Conservation (phyloP, 2,113 vertebrate genomes). For the Nicator chloris region DNA sequence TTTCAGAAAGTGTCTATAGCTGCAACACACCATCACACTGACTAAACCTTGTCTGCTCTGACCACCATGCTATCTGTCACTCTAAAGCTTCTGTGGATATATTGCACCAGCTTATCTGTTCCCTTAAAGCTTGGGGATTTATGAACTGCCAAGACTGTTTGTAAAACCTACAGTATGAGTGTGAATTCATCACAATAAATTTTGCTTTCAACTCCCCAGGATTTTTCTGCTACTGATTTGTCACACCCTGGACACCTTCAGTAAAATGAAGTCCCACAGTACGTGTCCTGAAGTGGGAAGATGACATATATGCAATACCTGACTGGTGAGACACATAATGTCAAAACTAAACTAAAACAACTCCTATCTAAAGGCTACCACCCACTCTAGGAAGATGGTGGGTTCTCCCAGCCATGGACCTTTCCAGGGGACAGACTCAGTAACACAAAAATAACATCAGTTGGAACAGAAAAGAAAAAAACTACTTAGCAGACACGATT, state of each 20-base stretch:
- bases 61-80: not conserved
- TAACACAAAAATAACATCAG: not conserved
- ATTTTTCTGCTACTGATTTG: not conserved
- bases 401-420: not conserved
- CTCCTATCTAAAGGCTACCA: not conserved
- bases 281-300: not conserved
- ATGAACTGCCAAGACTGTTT: slow-evolving; percentile 11
- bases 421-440: not conserved
- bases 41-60: not conserved
- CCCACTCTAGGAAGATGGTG: not conserved
- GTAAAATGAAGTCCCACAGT: not conserved
- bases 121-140: slow-evolving; percentile 19
- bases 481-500: not conserved
- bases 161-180: not conserved
- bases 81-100: not conserved
- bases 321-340: not conserved
- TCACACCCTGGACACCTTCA: not conserved
- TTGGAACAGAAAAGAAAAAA: not conserved
- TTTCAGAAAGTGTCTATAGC: not conserved
- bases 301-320: not conserved
- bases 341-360: no score
- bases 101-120: not conserved
- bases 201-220: not conserved
- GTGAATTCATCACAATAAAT: not conserved
- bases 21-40: not conserved